Evolutionary conservation across 2,797 vertebrate species (phyloP).

Genomic region (Sebastes jordani): DNA sequence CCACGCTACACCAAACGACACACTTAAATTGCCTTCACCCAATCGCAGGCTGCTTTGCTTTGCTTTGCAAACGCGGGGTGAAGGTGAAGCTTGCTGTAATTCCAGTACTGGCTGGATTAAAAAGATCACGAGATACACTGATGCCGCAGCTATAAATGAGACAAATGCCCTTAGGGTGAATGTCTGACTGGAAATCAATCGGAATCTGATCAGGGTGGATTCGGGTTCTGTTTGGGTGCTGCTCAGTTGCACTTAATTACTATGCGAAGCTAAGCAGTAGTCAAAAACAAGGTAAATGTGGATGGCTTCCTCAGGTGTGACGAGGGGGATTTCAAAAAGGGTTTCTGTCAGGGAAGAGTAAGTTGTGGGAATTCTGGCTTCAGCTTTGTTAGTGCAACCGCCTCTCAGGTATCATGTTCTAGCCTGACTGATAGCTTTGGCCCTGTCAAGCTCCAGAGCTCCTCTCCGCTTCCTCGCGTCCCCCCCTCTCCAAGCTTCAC

Average conservation of each 20-base stretch:
- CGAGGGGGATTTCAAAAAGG: conserved; percentile 30
- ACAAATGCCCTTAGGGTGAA: conserved; percentile 63
- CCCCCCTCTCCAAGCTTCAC: conserved; percentile 34
- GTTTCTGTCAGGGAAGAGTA: conserved; percentile 24
- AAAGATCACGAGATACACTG: conserved; percentile 29
- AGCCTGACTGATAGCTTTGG: conserved; percentile 67
- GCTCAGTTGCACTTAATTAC: conserved; percentile 54
- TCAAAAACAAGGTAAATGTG: background rate
- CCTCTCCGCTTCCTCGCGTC: conserved; percentile 50
- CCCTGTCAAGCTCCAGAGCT: conserved; percentile 75
- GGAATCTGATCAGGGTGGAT: conserved; percentile 62
- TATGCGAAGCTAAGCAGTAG: background rate
- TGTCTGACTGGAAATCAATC: conserved; percentile 65
- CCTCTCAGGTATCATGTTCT: conserved; percentile 64
- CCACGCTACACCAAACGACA: conserved; percentile 47
- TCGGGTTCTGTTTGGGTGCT: conserved; percentile 68
- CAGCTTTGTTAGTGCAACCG: conserved; percentile 56
- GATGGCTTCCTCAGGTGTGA: conserved; percentile 17
- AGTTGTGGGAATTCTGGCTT: conserved; percentile 45
- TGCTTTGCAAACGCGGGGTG: background rate
- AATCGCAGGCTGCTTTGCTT: background rate
- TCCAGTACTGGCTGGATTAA: conserved; percentile 25
- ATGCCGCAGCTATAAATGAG: conserved; percentile 58
- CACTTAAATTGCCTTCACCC: conserved; percentile 36
- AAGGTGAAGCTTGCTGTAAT: conserved; percentile 29